These are phyloP conservation scores for Melanargia galathea DNA, from an alignment of 2,888 invertebrate genomes.

Conservation along the genomic window DNA sequence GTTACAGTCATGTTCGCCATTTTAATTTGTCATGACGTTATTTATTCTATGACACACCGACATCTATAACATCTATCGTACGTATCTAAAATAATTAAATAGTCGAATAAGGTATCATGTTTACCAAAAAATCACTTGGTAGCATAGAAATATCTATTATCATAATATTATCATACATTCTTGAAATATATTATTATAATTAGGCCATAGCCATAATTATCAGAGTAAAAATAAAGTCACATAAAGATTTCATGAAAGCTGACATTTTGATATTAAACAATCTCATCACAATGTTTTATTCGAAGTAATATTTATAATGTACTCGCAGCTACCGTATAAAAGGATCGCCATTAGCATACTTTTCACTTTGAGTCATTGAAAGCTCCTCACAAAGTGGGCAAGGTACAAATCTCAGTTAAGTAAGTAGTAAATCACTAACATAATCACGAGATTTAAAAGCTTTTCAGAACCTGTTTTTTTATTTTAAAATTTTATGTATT, in stretches of 20 bases:
- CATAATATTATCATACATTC: too few relatives aligned
- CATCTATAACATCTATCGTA: too few relatives aligned
- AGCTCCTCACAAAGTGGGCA: conserved; percentile 32
- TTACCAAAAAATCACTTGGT: not conserved
- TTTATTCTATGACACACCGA: too few relatives aligned
- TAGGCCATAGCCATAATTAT: not conserved
- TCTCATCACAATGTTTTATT: conserved; percentile 1
- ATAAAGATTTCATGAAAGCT: not conserved
- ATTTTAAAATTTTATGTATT: not conserved
- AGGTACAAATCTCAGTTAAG: conserved; percentile 44
- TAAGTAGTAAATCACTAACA: conserved; percentile 55
- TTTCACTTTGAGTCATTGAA: conserved; percentile 45
- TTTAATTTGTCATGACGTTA: too few relatives aligned
- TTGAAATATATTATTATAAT: too few relatives aligned
- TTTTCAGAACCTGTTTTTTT: conserved; percentile 15
- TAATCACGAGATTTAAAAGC: conserved; percentile 54
- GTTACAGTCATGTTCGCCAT: too few relatives aligned
- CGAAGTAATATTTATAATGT: conserved; percentile 9
- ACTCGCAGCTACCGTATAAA: conserved; percentile 19
- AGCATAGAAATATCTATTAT: not conserved
- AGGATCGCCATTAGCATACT: conserved; percentile 52
- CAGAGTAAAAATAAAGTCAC: not conserved
- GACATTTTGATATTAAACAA: not conserved
- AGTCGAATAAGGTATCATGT: too few relatives aligned
- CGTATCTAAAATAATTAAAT: too few relatives aligned